phyloP scores from a whole-genome alignment of 1,140 invertebrate species.

The Saxidomus purpurata region DNA sequence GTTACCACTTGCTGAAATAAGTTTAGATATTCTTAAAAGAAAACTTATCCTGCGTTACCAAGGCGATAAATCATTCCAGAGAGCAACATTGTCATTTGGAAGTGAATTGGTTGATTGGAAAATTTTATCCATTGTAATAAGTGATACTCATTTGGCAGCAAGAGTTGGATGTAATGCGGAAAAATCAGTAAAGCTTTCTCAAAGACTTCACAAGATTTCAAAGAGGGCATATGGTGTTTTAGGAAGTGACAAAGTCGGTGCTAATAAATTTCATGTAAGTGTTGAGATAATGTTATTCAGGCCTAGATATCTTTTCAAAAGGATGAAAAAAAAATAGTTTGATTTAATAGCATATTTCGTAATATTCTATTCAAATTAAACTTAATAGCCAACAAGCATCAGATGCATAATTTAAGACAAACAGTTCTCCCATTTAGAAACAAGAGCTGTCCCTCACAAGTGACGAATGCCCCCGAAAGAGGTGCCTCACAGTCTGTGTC shows the following conservation, averaged over 20 bases:
- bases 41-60: slow-evolving; percentile 73
- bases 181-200: not conserved
- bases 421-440: too few relatives aligned
- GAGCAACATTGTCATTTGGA: slow-evolving; percentile 61
- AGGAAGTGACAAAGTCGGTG: slow-evolving; percentile 1
- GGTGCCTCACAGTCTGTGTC: too few relatives aligned
- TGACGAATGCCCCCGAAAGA: too few relatives aligned
- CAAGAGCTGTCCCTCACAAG: too few relatives aligned
- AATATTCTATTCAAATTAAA: too few relatives aligned
- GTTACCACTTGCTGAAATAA: slow-evolving; percentile 71
- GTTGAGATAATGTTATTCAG: too few relatives aligned
- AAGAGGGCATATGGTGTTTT: not conserved
- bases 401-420: too few relatives aligned
- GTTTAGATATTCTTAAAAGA: slow-evolving; percentile 64
- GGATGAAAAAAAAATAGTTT: too few relatives aligned
- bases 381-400: too few relatives aligned
- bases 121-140: slow-evolving; percentile 18
- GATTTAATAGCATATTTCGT: too few relatives aligned
- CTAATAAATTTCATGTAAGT: slow-evolving; percentile 47
- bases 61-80: slow-evolving; percentile 73
- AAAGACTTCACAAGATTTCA: slow-evolving; percentile 23
- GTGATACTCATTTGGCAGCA: slow-evolving; percentile 66
- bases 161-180: slow-evolving; percentile 47
- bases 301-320: too few relatives aligned
- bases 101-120: slow-evolving; percentile 65